phyloP scores from a whole-genome alignment of 1,140 invertebrate genomes.

The Oreohelix idahoensis region DNA sequence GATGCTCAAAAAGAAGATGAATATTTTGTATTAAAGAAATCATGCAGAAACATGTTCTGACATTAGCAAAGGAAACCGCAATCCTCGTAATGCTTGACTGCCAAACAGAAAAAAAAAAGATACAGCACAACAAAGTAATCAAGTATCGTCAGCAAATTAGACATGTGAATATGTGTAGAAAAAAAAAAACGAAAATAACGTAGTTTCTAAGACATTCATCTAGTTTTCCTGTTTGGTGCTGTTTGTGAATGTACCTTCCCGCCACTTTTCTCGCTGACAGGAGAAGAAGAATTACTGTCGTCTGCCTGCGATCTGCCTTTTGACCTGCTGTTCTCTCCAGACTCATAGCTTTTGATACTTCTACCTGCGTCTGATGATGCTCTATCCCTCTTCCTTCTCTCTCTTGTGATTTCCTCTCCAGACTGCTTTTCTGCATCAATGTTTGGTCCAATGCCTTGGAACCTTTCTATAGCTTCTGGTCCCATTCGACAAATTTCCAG shows the following conservation, averaged over 20 bases:
- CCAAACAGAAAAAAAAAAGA: too few relatives aligned
- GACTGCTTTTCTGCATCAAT: conserved; percentile 7
- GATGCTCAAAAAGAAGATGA: too few relatives aligned
- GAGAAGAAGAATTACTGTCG: neutral
- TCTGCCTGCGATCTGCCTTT: neutral
- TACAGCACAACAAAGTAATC: too few relatives aligned
- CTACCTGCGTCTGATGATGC: neutral
- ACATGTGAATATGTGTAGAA: too few relatives aligned
- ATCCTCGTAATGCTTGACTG: too few relatives aligned
- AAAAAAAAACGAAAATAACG: too few relatives aligned
- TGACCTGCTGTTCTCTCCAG: neutral
- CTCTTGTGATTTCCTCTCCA: neutral
- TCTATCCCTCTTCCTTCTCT: neutral
- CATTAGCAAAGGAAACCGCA: too few relatives aligned
- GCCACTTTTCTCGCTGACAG: neutral
- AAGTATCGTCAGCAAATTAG: too few relatives aligned
- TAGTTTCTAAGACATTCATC: neutral
- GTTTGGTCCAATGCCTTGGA: conserved; percentile 13
- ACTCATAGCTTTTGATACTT: neutral
- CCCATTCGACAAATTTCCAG: conserved; percentile 70
- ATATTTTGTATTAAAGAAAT: too few relatives aligned
- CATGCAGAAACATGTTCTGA: too few relatives aligned
- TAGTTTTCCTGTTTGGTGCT: neutral
- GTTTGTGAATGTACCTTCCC: neutral
- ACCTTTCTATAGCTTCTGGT: conserved; percentile 57